phyloP scores from a whole-genome alignment of 2,797 vertebrate genomes.

The Manis pentadactyla region DNA sequence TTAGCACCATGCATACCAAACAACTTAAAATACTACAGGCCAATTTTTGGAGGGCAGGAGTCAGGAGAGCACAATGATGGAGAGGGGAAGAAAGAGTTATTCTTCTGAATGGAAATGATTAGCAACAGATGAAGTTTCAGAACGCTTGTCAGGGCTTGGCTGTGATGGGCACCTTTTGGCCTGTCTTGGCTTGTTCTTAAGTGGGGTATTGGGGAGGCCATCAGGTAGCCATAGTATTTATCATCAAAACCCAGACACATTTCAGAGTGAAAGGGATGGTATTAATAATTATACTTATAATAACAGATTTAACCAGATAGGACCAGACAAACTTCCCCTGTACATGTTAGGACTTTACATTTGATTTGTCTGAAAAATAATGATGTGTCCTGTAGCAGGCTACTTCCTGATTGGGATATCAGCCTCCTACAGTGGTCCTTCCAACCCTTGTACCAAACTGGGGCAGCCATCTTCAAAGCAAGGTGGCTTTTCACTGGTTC shows the following conservation, averaged over 20 bases:
- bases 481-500: background rate
- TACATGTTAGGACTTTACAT: background rate
- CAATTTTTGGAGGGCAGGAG: fast-evolving
- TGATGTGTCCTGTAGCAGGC: background rate
- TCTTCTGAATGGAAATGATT: background rate
- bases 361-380: background rate
- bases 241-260: background rate
- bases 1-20: background rate
- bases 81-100: background rate
- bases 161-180: background rate
- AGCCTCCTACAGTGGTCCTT: fast-evolving
- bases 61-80: background rate
- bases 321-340: background rate
- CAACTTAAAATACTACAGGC: background rate
- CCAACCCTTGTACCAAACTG: background rate
- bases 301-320: background rate
- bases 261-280: background rate
- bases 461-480: background rate
- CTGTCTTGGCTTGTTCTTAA: background rate
- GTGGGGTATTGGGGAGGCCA: background rate
- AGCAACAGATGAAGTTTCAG: background rate
- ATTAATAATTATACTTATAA: background rate
- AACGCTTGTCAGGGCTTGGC: background rate
- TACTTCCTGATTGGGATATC: background rate
- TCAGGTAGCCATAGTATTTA: background rate